phyloP scores from a whole-genome alignment of 1,140 invertebrate genomes.

The Brachionus rotundiformis region DNA sequence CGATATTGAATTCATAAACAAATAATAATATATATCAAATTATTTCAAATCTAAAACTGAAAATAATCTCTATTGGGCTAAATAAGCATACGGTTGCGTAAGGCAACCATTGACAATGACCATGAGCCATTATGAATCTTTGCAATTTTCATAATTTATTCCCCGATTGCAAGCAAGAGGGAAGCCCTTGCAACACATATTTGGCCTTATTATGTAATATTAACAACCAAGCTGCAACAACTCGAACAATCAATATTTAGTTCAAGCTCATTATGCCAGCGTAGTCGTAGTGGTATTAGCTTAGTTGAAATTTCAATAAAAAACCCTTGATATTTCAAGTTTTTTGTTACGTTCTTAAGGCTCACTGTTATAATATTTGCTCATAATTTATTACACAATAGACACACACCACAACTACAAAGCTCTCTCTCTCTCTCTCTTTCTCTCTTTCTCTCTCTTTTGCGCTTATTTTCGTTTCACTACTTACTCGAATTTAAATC shows the following conservation, averaged over 20 bases:
- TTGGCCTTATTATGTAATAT: constrained; percentile 25
- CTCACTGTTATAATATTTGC: constrained; percentile 32
- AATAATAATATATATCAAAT: too few relatives aligned
- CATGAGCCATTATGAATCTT: too few relatives aligned
- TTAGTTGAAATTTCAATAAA: constrained; percentile 22
- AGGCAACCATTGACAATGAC: too few relatives aligned
- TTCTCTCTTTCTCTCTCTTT: constrained; percentile 8
- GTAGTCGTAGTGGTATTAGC: constrained; percentile 7
- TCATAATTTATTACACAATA: constrained; percentile 46
- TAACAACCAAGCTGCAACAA: constrained; percentile 31
- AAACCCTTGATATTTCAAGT: constrained; percentile 48
- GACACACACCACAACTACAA: not conserved
- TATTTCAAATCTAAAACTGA: too few relatives aligned
- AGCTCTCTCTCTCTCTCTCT: not conserved
- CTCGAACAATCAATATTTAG: constrained; percentile 16
- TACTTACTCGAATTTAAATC: constrained; percentile 20
- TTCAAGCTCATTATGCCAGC: constrained; percentile 44
- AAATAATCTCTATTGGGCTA: too few relatives aligned
- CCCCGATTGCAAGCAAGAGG: not conserved
- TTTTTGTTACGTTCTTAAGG: constrained; percentile 7
- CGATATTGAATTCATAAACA: too few relatives aligned
- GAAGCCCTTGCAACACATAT: not conserved
- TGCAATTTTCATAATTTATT: constrained; percentile 46
- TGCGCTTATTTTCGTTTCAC: not conserved
- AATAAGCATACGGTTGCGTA: too few relatives aligned